Evolutionary conservation across 2,888 invertebrate genomes (phyloP), one percentile per base, ranked within the genome.

Genomic region (Latrodectus elegans): DNA sequence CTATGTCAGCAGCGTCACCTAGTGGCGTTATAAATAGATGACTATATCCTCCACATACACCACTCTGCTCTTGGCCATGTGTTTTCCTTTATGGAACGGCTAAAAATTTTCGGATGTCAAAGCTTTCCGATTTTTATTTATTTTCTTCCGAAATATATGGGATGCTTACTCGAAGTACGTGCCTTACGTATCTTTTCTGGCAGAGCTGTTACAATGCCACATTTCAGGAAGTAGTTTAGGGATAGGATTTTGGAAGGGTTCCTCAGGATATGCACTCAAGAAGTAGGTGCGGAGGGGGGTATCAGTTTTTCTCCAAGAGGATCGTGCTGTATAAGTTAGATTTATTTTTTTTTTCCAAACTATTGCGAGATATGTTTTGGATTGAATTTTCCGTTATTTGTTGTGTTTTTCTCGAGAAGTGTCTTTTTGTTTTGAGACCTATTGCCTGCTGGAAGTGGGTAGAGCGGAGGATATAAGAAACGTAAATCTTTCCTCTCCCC

Each of bases 51-150:
- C 60, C 12, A 60, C 60, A 60, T 60, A 60, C 60, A 60, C 60
- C 60, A 60, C n/a, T 60, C 60, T 60, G n/a, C 60, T n/a, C 60
- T 6, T 12, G n/a, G 60, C 12, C 14, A 60, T 8, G n/a, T 60
- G n/a, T 60, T 38, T 38, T 60, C n/a, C 60, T 60, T 12, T 60
- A 60, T 60, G 60, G 60, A 22, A 53, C 67, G 22, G 68, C 71
- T 76, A 87, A 86, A 86, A 82, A 87, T 72, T 73, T 81, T 67
- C 67, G 81, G 77, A 87, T 87, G 86, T 87, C 86, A 87, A 55
- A 81, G 71, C 76, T 81, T 85, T 86, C 76, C 74, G 71, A 77
- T 87, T 77, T 82, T 77, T 87, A 81, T 82, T 77, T 87, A 81
- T 82, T 77, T 87, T 81, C 60, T 51, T 15, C n/a, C 51, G 60